Conservation (phyloP, 2,113 vertebrate genomes). For the Miniopterus natalensis region DNA sequence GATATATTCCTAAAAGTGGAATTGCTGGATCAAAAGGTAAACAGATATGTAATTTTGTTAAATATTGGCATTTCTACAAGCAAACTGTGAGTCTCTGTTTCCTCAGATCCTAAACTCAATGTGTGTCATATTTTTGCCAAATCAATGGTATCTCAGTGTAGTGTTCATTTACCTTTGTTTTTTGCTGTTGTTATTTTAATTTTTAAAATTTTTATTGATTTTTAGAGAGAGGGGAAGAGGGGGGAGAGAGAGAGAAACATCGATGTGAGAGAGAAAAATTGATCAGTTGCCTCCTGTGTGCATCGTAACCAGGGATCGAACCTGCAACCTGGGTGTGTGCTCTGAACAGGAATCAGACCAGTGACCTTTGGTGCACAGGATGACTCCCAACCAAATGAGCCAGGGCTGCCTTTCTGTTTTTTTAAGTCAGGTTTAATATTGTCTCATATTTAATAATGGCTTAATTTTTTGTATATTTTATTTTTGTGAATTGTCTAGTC, state of each 20-base stretch:
- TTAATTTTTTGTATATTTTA: not conserved
- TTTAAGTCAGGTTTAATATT: not conserved
- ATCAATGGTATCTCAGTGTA: not conserved
- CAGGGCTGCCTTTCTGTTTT: not conserved
- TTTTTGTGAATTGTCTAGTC: not conserved
- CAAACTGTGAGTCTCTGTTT: not conserved
- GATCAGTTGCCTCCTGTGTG: too few relatives aligned
- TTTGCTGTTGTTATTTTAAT: not conserved
- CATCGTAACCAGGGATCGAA: too few relatives aligned
- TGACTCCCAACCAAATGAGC: too few relatives aligned
- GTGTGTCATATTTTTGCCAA: not conserved
- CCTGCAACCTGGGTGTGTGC: too few relatives aligned
- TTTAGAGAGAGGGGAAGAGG: too few relatives aligned
- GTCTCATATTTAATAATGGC: not conserved
- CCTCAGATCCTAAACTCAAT: not conserved
- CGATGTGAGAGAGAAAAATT: too few relatives aligned
- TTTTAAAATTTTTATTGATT: too few relatives aligned
- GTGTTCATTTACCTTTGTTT: not conserved
- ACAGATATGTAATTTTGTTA: not conserved
- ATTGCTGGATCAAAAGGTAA: not conserved
- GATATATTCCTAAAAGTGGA: not conserved
- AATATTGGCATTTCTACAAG: not conserved
- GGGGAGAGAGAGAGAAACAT: too few relatives aligned
- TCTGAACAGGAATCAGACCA: too few relatives aligned
- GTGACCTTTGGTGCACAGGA: too few relatives aligned